These are phyloP conservation scores for Lissocephala sabroskyi DNA, from an alignment of 2,888 invertebrate genomes.

Conservation along the genomic window DNA sequence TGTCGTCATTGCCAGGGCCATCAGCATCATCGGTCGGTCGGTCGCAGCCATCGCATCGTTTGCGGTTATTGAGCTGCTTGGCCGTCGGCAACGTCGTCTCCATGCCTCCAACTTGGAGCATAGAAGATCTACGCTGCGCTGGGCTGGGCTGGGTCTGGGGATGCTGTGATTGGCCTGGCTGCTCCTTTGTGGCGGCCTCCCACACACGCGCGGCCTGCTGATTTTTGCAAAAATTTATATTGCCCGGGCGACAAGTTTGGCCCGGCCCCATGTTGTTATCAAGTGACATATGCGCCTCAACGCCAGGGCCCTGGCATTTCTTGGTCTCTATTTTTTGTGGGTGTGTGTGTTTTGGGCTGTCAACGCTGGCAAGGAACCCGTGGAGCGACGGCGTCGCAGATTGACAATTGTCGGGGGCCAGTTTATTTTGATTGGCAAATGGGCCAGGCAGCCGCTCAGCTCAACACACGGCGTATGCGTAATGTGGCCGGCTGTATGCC, in stretches of 20 bases:
- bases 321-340: constrained; percentile 29
- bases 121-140: too few relatives aligned
- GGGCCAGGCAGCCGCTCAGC: constrained; percentile 32
- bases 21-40: background rate
- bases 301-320: constrained; percentile 40
- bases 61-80: constrained; percentile 22
- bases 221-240: constrained; percentile 66
- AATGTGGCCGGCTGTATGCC: constrained; percentile 44
- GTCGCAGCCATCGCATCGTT: constrained; percentile 7
- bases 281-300: constrained; percentile 68
- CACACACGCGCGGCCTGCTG: constrained; percentile 46
- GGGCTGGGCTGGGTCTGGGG: too few relatives aligned
- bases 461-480: constrained; percentile 49
- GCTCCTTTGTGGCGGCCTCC: constrained; percentile 32
- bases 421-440: constrained; percentile 54
- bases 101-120: too few relatives aligned
- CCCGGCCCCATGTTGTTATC: constrained; percentile 60
- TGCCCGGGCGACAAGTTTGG: constrained; percentile 37
- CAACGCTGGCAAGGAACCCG: constrained; percentile 33
- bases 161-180: constrained; percentile 8
- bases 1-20: background rate
- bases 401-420: constrained; percentile 43
- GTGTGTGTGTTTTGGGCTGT: constrained; percentile 23
- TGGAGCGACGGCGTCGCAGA: constrained; percentile 12
- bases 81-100: too few relatives aligned